Percentiles rank a stretch among this genome's conserved stretches.
These are phyloP conservation scores for Oreochromis niloticus DNA, from an alignment of 2,113 vertebrate genomes.

Conservation along the genomic window DNA sequence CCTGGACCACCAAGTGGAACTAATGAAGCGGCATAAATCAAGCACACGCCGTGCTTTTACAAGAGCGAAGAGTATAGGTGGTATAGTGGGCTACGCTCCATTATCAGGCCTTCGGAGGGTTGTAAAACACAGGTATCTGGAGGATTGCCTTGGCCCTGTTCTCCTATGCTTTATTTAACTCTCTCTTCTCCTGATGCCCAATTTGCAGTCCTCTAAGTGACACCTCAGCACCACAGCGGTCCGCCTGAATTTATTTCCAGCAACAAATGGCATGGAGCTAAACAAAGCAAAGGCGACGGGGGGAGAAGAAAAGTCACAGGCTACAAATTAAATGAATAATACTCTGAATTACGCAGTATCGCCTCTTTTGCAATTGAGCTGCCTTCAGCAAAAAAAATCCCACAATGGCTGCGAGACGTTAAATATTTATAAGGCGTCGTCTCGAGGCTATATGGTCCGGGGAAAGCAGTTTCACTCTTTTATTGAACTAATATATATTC, in stretches of 20 bases:
- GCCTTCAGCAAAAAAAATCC: constrained; percentile 72
- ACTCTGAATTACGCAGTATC: constrained; percentile 76
- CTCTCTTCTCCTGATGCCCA: constrained; percentile 17
- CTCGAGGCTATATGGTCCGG: constrained; percentile 41
- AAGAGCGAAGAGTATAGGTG: neutral
- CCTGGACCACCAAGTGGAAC: constrained; percentile 2
- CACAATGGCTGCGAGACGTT: constrained; percentile 79
- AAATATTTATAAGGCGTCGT: constrained; percentile 81
- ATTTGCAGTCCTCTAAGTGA: constrained; percentile 33
- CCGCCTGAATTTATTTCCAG: constrained; percentile 2
- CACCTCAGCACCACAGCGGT: neutral
- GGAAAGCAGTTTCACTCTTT: constrained; percentile 48
- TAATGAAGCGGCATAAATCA: constrained; percentile 33
- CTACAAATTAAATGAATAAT: constrained; percentile 75
- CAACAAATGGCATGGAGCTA: neutral
- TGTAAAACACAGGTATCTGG: constrained; percentile 17
- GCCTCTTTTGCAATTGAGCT: constrained; percentile 76
- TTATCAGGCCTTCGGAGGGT: neutral
- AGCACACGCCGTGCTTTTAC: neutral
- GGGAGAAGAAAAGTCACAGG: neutral
- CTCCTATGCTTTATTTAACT: constrained; percentile 18
- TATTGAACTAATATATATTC: constrained; percentile 65
- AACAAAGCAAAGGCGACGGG: neutral
- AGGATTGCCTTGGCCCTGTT: neutral
- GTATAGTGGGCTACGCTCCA: neutral